phyloP scores from a whole-genome alignment of 2,888 invertebrate genomes.

The Archips xylosteana region DNA sequence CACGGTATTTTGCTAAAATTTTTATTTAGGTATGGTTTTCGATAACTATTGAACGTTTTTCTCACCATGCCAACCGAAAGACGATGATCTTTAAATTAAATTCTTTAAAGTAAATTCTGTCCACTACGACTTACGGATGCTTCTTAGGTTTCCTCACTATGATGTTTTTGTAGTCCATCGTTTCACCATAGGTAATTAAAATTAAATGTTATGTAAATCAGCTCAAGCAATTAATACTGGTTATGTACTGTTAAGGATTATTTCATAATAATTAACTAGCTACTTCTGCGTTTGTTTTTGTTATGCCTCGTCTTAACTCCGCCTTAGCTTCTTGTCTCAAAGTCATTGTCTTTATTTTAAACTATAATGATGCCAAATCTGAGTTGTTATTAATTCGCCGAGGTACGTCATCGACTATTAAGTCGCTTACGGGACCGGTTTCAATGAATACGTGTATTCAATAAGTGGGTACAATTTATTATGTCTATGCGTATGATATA shows the following conservation, averaged over 20 bases:
- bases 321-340: slow-evolving; percentile 18
- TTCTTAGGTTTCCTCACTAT: background rate
- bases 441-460: slow-evolving; percentile 28
- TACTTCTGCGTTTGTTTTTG: background rate
- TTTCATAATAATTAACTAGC: background rate
- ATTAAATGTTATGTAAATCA: background rate
- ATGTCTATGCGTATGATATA: slow-evolving; percentile 19
- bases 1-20: background rate
- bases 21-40: background rate
- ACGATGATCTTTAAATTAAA: too few relatives aligned
- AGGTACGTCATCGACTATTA: slow-evolving; percentile 36
- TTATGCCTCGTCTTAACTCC: background rate
- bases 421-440: slow-evolving; percentile 37
- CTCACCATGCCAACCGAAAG: too few relatives aligned
- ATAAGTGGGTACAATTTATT: slow-evolving; percentile 38
- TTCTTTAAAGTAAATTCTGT: too few relatives aligned
- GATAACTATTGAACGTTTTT: too few relatives aligned
- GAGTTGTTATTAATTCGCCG: slow-evolving; percentile 38
- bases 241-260: background rate
- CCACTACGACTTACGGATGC: too few relatives aligned
- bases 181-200: background rate
- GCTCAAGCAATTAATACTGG: background rate
- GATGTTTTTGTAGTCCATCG: background rate
- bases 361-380: slow-evolving; percentile 32
- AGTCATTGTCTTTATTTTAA: slow-evolving; percentile 31